Evolutionary conservation across 2,888 invertebrate species (phyloP).

Genomic region (Campoplex nolae): DNA sequence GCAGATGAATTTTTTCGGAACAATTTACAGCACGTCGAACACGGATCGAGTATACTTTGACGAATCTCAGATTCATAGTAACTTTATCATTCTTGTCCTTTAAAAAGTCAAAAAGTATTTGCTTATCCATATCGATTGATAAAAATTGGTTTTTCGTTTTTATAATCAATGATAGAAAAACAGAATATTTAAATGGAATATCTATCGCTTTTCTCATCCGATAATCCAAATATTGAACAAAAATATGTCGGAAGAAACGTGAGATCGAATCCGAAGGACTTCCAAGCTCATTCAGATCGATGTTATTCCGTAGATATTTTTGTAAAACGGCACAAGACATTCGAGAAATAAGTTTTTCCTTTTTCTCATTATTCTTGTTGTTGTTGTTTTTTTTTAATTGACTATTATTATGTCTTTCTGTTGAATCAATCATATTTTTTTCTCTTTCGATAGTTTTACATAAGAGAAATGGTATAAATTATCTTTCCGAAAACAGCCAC

Average conservation of each 20-base stretch:
- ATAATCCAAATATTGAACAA: neutral
- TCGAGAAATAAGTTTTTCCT: conserved; percentile 11
- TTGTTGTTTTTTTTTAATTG: conserved; percentile 6
- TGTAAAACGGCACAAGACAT: neutral
- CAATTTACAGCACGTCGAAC: neutral
- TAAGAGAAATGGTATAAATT: conserved; percentile 5
- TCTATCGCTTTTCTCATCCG: neutral
- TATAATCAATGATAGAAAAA: neutral
- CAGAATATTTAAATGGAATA: neutral
- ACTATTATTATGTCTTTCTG: neutral
- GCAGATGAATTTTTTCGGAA: too few relatives aligned
- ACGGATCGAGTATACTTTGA: neutral
- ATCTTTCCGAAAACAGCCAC: conserved; percentile 33
- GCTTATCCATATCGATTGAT: neutral
- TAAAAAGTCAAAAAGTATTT: neutral
- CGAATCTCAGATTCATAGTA: neutral
- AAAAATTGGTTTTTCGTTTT: neutral
- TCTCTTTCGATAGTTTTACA: conserved; percentile 2
- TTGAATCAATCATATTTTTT: conserved; percentile 26
- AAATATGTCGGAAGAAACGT: conserved; percentile 9
- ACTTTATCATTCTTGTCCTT: neutral
- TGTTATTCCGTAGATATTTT: neutral
- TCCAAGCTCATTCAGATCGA: neutral
- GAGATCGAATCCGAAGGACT: neutral
- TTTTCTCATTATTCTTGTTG: conserved; percentile 5